Base-by-base conservation (phyloP, 2,888 invertebrate genomes). In the Neocrepidodera transversa region DNA sequence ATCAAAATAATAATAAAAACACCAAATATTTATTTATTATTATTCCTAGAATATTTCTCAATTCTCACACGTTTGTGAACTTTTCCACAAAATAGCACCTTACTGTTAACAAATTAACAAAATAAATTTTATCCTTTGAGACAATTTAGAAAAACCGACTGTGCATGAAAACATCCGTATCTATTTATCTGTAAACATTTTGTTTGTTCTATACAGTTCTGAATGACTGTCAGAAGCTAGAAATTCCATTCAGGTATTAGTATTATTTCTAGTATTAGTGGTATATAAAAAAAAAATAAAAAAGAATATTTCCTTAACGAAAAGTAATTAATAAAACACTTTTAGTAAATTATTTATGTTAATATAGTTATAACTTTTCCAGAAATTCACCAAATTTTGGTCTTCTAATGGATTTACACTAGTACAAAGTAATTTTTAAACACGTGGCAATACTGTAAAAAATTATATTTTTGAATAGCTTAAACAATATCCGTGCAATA, bases 1-100 rank as follows among this genome's bases (percentile, higher is more conserved):
- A 30, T 45, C 1, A 28, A 40, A 47, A 30, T 32, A 18, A 30
- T 30, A 16, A 18, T 8, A 32, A 35, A 14, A 35, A 26, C 28
- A 2, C 32, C n/a, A 48, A 58, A 53, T 48, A 58, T 38, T 36
- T 58, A 62, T 62, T 58, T 58, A 55, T 51, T 32, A 60, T 58
- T 60, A 63, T 66, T 68, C 66, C 52, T 52, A 65, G 66, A 66
- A 68, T 60, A 61, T 54, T 56, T 61, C 62, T 64, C 61, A 66
- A 64, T 68, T 68, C 65, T 66, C 68, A 68, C 60, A 51, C 61
- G 58, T 59, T 64, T 56, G 68, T 66, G 66, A 68, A 65, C 65
- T 61, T 65, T 60, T 65, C 62, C 47, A 63, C 65, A 62, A 67
- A 58, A 66, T 67, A 49, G 60, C 68, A 68, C 64, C 58, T 36